Base-by-base conservation (phyloP, 2,797 vertebrate genomes). In the Melanotaenia maccullochi region DNA sequence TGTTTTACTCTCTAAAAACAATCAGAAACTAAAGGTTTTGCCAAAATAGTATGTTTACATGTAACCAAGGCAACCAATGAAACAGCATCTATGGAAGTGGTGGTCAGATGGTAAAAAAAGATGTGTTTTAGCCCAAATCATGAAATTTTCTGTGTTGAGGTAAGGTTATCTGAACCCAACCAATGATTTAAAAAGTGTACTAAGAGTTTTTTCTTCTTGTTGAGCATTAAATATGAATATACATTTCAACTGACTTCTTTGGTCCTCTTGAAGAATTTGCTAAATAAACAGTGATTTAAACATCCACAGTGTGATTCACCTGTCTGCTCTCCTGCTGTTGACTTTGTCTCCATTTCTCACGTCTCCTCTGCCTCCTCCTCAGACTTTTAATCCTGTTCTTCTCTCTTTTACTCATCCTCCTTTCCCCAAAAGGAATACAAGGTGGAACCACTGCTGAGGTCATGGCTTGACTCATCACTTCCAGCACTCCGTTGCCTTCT, bases 341-440 rank as follows among this genome's bases (percentile, higher is more conserved):
- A 69, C 93, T 96, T 78, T 96, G 95, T 38, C 95, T 92, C 95
- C 95, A 95, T 63, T 76, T 86, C 81, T 97, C 96, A 75, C 38
- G 91, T 74, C 93, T 94, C 76, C 88, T 95, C 73, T 95, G 95
- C 81, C 95, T 97, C 77, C 94, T 95, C 75, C 94, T 94, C 75
- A 96, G 79, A 84, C 89, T 95, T 90, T 95, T 96, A 32, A 95
- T 87, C 73, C 94, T 95, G 87, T 92, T 97, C 81, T 90, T 96
- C 88, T 97, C 96, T 85, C 91, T 94, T 80, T 94, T 96, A 72
- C 64, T 95, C 73, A 94, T 86, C 24, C 93, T 94, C 83, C 89
- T 92, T 36, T 93, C 95, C 57, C 69, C 83, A 33, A 52, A 62
- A 35, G 76, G 66, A 44, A 73, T 60, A 58, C 89, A 58, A 0